Evolutionary conservation across 2,113 vertebrate species (phyloP), one percentile per base, ranked within the genome.

Genomic region (Otocyon megalotis): DNA sequence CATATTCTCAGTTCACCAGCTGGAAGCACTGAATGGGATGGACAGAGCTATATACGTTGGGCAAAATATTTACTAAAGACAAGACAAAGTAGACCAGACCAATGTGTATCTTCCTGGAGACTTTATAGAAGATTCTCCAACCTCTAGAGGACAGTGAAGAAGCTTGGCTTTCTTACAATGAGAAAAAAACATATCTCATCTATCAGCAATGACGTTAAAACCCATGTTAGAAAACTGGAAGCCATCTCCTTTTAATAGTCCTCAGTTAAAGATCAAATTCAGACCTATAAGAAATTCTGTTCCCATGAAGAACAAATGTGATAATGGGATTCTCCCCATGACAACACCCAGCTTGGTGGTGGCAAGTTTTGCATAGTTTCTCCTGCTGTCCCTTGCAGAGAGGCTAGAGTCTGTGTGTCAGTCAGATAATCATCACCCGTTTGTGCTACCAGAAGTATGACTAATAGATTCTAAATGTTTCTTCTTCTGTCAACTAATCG

Each of bases 271-370:
- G n/a, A 94, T 86, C 84, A 96, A 72, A 91, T 88, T 43, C 22
- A 97, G 69, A 90, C 17, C 69, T 65, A 87, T 1, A n/a, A 94
- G 86, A 80, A 96, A 94, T 72, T 97, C 76, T 50, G 60, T 88
- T 93, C 93, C 58, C 62, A 37, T 20, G 16, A 67, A 28, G 62
- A 79, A 56, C 76, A 86, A 92, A 87, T 65, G 22, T 63, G 60
- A 60, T 69, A 43, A 20, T 60, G 50, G 88, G 37, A 62, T 88
- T 53, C 62, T 92, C 80, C 54, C 53, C 8, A 16, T 13, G 30
- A 80, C 32, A 92, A 54, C 30, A 83, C 48, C 50, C 62, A n/a
- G 28, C 72, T 22, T 3, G 58, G 65, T 54, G 63, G 30, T 19
- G 43, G 67, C 22, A 13, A 90, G 24, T 13, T 50, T 54, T 65